These are phyloP conservation scores for Nycticorax nycticorax DNA, from an alignment of 2,113 vertebrate species.

Conservation along the genomic window DNA sequence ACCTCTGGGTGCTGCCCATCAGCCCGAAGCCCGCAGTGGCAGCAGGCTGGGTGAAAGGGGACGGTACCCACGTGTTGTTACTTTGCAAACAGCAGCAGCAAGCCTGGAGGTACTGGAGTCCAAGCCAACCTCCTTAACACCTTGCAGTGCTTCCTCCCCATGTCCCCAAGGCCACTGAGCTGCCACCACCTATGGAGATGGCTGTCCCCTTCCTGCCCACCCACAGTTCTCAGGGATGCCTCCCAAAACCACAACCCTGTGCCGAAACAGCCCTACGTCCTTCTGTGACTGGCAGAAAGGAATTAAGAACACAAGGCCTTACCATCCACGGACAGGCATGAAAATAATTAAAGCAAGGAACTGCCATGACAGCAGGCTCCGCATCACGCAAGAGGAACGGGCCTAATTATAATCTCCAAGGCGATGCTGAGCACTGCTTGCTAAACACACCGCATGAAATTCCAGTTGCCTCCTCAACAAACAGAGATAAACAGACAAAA, in stretches of 20 bases:
- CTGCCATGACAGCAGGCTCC: neutral
- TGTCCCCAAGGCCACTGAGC: neutral
- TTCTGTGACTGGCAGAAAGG: neutral
- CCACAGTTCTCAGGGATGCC: fast-evolving
- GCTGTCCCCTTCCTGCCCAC: neutral
- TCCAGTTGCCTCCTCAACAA: neutral
- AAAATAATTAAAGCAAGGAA: neutral
- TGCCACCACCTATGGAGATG: neutral
- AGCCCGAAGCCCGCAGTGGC: fast-evolving
- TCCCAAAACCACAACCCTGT: neutral
- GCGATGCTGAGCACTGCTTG: neutral
- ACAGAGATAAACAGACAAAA: neutral
- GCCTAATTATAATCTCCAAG: neutral
- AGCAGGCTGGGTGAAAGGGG: neutral
- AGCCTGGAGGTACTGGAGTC: neutral
- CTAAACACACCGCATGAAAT: neutral
- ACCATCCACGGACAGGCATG: neutral
- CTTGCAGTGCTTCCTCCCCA: neutral
- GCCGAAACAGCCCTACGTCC: neutral
- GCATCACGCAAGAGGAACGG: neutral
- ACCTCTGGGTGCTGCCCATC: neutral
- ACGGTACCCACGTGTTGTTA: fast-evolving
- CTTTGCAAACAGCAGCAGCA: neutral
- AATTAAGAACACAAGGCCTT: neutral
- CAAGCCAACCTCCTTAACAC: neutral